Conservation (phyloP, 64 coral and sea anemone genomes). For the Montipora efflorescens region DNA sequence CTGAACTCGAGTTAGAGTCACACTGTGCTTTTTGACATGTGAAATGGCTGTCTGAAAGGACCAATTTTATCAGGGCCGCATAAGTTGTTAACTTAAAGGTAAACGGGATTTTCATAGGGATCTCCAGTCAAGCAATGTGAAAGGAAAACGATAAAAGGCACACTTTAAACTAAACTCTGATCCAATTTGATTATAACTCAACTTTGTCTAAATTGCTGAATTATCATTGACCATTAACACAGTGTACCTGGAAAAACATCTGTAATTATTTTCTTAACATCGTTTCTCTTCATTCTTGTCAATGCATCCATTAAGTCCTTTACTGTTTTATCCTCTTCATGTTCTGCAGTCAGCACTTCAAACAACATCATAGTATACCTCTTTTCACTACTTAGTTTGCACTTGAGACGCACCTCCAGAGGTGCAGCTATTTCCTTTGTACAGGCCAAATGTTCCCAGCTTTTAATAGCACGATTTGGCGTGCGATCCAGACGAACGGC, state of each 20-base stretch:
- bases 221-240: too few species aligned
- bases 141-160: too few species aligned
- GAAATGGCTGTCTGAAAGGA: too few species aligned
- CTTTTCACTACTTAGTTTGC: not conserved
- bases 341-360: not conserved
- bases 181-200: too few species aligned
- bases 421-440: slow-evolving; percentile 19
- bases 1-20: too few species aligned
- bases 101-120: too few species aligned
- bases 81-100: too few species aligned
- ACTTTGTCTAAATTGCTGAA: too few species aligned
- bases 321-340: not conserved
- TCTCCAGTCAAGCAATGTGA: too few species aligned
- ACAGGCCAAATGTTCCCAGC: slow-evolving; percentile 32
- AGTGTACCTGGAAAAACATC: slow-evolving; percentile 13
- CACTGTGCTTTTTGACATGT: too few species aligned
- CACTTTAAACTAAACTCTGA: too few species aligned
- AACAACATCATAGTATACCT: slow-evolving; percentile 10
- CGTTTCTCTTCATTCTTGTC: not conserved
- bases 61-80: too few species aligned
- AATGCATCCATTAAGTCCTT: not conserved
- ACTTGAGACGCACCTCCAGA: not conserved
- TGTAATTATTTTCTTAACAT: slow-evolving; percentile 5
- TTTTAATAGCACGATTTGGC: not conserved
- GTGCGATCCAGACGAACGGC: not conserved